These are phyloP conservation scores for Rhabdornis inornatus DNA, from an alignment of 2,113 vertebrate genomes.

Conservation along the genomic window DNA sequence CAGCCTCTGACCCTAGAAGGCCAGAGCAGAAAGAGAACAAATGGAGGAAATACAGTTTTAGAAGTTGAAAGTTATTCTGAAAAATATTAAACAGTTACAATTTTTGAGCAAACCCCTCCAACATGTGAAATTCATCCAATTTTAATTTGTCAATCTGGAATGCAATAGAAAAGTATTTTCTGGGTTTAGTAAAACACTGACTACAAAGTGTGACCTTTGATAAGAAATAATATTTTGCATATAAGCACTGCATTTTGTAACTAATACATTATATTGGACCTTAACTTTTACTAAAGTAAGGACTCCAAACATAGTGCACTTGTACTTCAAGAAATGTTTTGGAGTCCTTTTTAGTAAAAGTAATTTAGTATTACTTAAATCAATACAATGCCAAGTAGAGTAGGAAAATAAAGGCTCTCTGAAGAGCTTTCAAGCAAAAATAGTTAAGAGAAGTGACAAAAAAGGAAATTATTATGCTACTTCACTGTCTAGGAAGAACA, in stretches of 20 bases:
- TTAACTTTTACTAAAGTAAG: not conserved
- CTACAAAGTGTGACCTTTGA: not conserved
- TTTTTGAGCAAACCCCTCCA: not conserved
- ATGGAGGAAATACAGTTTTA: not conserved
- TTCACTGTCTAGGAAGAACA: not conserved
- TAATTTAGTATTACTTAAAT: not conserved
- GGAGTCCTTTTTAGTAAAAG: not conserved
- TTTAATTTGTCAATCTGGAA: not conserved
- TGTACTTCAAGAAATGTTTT: not conserved
- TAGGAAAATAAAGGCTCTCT: not conserved
- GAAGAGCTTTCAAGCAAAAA: not conserved
- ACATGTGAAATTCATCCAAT: not conserved
- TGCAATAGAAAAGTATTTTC: not conserved
- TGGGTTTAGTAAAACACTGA: not conserved
- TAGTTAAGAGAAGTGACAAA: not conserved
- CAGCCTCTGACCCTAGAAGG: conserved; percentile 85
- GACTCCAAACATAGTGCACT: not conserved
- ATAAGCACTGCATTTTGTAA: not conserved
- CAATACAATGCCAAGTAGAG: rapidly evolving
- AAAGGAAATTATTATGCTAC: not conserved
- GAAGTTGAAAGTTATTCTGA: not conserved
- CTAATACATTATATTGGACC: not conserved
- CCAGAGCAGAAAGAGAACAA: not conserved
- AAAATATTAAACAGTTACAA: not conserved
- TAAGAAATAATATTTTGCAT: not conserved